A percentile compares a stretch with the other conserved stretches of the same genome.
Conservation (phyloP, 2,888 invertebrate genomes). For the Scaptomyza reducta region DNA sequence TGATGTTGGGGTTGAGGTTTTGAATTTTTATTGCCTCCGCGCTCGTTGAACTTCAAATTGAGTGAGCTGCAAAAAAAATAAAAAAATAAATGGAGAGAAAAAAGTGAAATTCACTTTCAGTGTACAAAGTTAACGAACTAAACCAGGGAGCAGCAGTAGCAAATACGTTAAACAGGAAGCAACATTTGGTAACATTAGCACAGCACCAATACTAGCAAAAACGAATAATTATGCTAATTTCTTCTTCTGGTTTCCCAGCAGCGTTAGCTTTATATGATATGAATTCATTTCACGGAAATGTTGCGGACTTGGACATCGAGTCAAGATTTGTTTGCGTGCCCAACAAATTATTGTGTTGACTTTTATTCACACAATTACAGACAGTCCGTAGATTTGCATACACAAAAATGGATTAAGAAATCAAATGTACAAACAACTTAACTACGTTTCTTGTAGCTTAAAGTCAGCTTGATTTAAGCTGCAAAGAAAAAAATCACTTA, state of each 20-base stretch:
- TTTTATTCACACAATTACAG: constrained; percentile 79
- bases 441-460: not conserved
- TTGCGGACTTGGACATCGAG: constrained; percentile 3
- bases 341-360: constrained; percentile 72
- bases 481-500: not conserved
- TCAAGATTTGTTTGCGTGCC: constrained; percentile 66
- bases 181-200: constrained; percentile 66
- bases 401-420: constrained; percentile 1
- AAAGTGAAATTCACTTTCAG: constrained; percentile 75
- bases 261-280: constrained; percentile 57
- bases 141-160: constrained; percentile 17
- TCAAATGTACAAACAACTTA: not conserved
- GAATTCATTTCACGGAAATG: constrained; percentile 63
- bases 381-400: constrained; percentile 53
- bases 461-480: not conserved
- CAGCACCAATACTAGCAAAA: constrained; percentile 30
- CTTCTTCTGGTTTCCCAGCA: constrained; percentile 49
- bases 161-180: constrained; percentile 54
- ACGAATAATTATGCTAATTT: constrained; percentile 69
- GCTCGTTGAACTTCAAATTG: constrained; percentile 76
- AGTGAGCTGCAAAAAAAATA: constrained; percentile 38
- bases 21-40: constrained; percentile 40
- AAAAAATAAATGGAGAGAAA: not conserved
- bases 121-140: constrained; percentile 69
- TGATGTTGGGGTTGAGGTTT: constrained; percentile 23